Evolutionary conservation across 2,113 vertebrate genomes (phyloP).

Genomic region (Bambusicola thoracicus): DNA sequence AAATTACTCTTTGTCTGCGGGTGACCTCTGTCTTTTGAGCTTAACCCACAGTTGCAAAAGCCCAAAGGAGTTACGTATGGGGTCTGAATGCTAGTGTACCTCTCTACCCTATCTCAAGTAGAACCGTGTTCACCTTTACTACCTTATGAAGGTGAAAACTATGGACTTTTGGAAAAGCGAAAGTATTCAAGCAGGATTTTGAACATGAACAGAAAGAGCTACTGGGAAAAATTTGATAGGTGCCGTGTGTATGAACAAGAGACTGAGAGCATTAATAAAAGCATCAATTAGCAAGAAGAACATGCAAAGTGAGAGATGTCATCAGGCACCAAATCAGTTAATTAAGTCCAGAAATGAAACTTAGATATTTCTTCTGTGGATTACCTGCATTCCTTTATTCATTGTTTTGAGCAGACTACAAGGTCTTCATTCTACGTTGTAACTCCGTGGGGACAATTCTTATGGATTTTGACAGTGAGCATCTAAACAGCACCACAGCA

Average conservation of each 20-base stretch:
- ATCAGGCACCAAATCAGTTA: background rate
- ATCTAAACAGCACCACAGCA: background rate
- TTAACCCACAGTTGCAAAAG: slow-evolving; percentile 33
- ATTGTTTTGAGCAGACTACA: accelerated
- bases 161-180: background rate
- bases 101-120: background rate
- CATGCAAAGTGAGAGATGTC: background rate
- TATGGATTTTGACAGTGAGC: background rate
- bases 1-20: background rate
- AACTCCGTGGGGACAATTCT: background rate
- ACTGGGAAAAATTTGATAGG: background rate
- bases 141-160: accelerated
- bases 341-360: background rate
- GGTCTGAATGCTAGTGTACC: background rate
- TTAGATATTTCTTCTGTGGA: background rate
- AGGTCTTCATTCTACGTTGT: background rate
- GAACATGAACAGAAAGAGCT: background rate
- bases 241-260: background rate
- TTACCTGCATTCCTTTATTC: background rate
- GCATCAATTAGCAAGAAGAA: background rate
- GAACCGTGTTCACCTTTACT: background rate
- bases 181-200: background rate
- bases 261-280: background rate
- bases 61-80: background rate
- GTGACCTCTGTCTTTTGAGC: slow-evolving; percentile 47